Percentiles rank a stretch among this genome's conserved stretches.
Evolutionary conservation across 2,888 invertebrate species (phyloP).

Genomic region (Hofmannophila pseudospretella): DNA sequence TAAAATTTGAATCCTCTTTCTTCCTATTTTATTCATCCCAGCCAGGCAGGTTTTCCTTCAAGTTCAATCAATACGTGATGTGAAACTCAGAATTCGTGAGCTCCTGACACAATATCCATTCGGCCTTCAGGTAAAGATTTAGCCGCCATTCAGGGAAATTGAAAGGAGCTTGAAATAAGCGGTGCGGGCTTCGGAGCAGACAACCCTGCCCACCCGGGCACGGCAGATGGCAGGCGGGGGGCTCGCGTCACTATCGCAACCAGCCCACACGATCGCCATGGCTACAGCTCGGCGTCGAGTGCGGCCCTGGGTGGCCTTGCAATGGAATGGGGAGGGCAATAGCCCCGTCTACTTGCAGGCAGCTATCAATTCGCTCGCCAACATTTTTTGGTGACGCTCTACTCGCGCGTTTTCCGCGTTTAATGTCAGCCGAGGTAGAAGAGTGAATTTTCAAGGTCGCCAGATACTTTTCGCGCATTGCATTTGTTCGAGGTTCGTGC

Average conservation of each 20-base stretch:
- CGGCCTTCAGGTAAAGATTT: slow-evolving; percentile 67
- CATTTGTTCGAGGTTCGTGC: slow-evolving; percentile 39
- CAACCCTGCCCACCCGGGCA: slow-evolving; percentile 14
- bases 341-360: slow-evolving; percentile 60
- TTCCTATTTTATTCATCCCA: too few species aligned
- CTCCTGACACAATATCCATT: slow-evolving; percentile 23
- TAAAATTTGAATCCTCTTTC: too few species aligned
- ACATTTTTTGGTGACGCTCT: slow-evolving; percentile 47
- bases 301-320: slow-evolving; percentile 78
- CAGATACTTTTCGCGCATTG: slow-evolving; percentile 46
- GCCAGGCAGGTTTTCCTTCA: background rate
- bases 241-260: slow-evolving; percentile 69
- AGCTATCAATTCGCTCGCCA: slow-evolving; percentile 65
- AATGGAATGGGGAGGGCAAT: slow-evolving; percentile 77
- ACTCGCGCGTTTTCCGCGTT: slow-evolving; percentile 47
- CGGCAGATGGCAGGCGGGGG: slow-evolving; percentile 26
- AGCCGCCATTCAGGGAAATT: slow-evolving; percentile 65
- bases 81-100: background rate
- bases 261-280: slow-evolving; percentile 54
- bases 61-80: background rate
- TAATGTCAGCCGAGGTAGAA: slow-evolving; percentile 35
- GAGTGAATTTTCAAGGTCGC: slow-evolving; percentile 55
- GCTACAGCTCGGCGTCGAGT: slow-evolving; percentile 59
- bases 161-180: slow-evolving; percentile 66
- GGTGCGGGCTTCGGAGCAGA: slow-evolving; percentile 21